Conservation (phyloP, 2,888 invertebrate genomes). For the Drosophila pullipes region DNA sequence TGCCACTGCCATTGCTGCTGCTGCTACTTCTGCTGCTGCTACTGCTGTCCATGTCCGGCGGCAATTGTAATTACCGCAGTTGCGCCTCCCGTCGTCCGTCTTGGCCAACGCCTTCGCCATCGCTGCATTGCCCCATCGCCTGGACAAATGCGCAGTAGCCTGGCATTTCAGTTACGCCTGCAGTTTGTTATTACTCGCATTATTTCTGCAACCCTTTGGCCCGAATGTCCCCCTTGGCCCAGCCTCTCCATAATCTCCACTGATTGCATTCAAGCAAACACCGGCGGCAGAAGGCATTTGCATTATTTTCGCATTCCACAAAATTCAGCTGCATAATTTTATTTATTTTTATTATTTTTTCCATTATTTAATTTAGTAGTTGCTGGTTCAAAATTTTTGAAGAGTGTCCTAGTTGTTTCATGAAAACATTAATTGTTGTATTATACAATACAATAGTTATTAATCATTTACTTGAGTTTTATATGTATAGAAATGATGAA, state of each 20-base stretch:
- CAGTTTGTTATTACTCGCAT: slow-evolving; percentile 79
- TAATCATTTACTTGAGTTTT: slow-evolving; percentile 58
- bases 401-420: slow-evolving; percentile 46
- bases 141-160: slow-evolving; percentile 79
- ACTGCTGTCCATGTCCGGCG: slow-evolving; percentile 79
- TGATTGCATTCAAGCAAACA: slow-evolving; percentile 70
- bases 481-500: slow-evolving; percentile 61
- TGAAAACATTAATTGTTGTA: slow-evolving; percentile 59
- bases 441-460: slow-evolving; percentile 61
- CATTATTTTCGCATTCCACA: slow-evolving; percentile 76
- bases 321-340: slow-evolving; percentile 55
- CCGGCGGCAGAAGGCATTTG: slow-evolving; percentile 69
- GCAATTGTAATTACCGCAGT: slow-evolving; percentile 83
- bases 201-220: slow-evolving; percentile 71
- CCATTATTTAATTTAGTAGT: slow-evolving; percentile 51
- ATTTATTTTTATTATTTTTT: slow-evolving; percentile 52
- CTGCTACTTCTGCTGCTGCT: slow-evolving; percentile 39
- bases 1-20: slow-evolving; percentile 36
- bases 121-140: slow-evolving; percentile 35
- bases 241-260: slow-evolving; percentile 50
- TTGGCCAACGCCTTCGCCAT: slow-evolving; percentile 75
- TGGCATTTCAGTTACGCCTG: slow-evolving; percentile 80
- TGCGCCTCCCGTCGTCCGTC: slow-evolving; percentile 80
- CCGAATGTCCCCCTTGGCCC: slow-evolving; percentile 18
- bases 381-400: slow-evolving; percentile 44